Conservation (phyloP, 1,140 invertebrate genomes). For the Calosoma granatense region DNA sequence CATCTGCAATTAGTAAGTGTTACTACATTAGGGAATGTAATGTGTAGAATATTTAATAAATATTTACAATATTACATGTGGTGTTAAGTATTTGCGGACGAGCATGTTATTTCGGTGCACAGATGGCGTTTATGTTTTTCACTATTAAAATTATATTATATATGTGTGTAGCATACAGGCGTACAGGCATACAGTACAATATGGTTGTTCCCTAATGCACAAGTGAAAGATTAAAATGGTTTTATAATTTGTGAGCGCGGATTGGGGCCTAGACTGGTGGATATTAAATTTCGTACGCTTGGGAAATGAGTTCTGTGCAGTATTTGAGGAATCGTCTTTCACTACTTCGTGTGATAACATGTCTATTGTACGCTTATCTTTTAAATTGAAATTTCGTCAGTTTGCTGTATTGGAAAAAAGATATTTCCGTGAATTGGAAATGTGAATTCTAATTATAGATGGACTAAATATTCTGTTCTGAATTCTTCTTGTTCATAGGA, state of each 20-base stretch:
- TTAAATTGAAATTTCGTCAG: neutral
- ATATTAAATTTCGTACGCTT: constrained; percentile 2
- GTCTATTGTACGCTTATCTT: neutral
- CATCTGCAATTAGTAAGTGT: too few relatives aligned
- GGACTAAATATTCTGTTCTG: too few relatives aligned
- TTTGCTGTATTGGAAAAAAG: neutral
- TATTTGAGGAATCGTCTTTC: neutral
- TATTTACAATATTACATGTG: too few relatives aligned
- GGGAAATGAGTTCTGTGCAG: constrained; percentile 3
- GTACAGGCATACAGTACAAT: too few relatives aligned
- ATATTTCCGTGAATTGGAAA: neutral
- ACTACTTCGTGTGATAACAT: neutral
- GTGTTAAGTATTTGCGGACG: too few relatives aligned
- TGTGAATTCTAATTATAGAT: neutral
- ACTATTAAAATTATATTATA: too few relatives aligned
- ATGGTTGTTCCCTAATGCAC: neutral
- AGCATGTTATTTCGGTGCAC: too few relatives aligned
- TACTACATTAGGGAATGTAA: too few relatives aligned
- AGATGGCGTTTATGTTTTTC: too few relatives aligned
- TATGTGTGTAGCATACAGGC: too few relatives aligned
- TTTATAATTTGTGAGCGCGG: neutral
- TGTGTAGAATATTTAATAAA: too few relatives aligned
- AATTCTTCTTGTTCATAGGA: too few relatives aligned
- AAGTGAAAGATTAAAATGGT: constrained; percentile 8
- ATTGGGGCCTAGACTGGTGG: constrained; percentile 3